A percentile compares a stretch with the other conserved stretches of the same genome.
phyloP scores from a whole-genome alignment of 1,140 invertebrate genomes.

The Drosophila subpulchrella region DNA sequence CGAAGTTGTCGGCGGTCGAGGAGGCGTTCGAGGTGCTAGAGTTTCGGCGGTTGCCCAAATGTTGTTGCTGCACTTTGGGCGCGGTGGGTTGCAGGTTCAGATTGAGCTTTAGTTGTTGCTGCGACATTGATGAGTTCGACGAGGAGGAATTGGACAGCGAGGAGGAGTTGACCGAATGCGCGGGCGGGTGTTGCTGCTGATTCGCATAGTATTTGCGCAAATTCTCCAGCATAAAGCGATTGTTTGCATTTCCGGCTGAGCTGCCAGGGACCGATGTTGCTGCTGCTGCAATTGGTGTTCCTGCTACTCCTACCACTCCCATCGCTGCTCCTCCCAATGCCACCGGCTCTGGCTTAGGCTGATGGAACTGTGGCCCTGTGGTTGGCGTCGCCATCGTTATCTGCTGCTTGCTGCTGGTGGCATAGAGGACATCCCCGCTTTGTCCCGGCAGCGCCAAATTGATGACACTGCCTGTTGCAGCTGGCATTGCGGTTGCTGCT shows the following conservation, averaged over 20 bases:
- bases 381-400: conserved; percentile 26
- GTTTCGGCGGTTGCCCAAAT: conserved; percentile 68
- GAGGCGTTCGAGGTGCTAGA: conserved; percentile 80
- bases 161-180: conserved; percentile 78
- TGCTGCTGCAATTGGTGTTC: conserved; percentile 18
- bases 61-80: conserved; percentile 47
- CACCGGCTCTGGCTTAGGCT: conserved; percentile 28
- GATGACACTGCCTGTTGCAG: conserved; percentile 44
- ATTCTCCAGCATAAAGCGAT: conserved; percentile 79
- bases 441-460: conserved; percentile 45
- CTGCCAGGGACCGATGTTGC: conserved; percentile 21
- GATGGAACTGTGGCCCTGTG: conserved; percentile 44
- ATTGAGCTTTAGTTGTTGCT: conserved; percentile 54
- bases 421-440: conserved; percentile 55
- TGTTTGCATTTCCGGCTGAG: conserved; percentile 57
- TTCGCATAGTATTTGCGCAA: conserved; percentile 79
- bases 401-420: conserved; percentile 71
- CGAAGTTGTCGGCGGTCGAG: conserved; percentile 80
- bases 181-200: conserved; percentile 77
- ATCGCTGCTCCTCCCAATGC: conserved; percentile 22
- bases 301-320: conserved; percentile 13
- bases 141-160: conserved; percentile 80
- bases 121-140: conserved; percentile 80
- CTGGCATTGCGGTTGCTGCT: conserved; percentile 30
- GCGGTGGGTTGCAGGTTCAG: conserved; percentile 43